Base-by-base conservation (phyloP, 2,888 invertebrate genomes). In the Eupithecia insigniata region DNA sequence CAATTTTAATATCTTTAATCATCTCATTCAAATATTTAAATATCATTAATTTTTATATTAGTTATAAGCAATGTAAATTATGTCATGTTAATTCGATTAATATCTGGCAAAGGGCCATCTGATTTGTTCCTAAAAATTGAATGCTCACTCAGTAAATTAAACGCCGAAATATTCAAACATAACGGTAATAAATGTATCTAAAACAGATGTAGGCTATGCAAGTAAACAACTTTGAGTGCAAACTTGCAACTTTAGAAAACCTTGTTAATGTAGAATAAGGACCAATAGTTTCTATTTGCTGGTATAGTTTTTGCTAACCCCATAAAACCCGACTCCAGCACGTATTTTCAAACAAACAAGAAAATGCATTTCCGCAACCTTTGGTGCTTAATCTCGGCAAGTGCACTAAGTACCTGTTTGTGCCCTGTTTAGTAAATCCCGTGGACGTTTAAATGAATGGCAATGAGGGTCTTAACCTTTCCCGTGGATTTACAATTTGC, bases 381-480 rank as follows among this genome's bases (percentile, higher is more conserved):
- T 60, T 32, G 51, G 36, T 36, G 55, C 69, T 67, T 60, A 67
- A 67, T 67, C 61, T 68, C 61, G 36, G 36, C 61, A 68, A 69
- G 75, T 71, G 75, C 71, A 64, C 66, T 77, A 75, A 78, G 76
- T 77, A 70, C 68, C 39, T 75, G 78, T 66, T 73, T 73, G 70
- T 73, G 70, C 39, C 30, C 67, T 70, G 70, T 65, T 70, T 68
- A 61, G 70, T 77, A 79, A 79, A 79, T 75, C 76, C 71, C 65
- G 72, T 72, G 66, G 72, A 69, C 68, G 71, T 66, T 69, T 75
- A 75, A 74, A 75, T 67, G 58, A 76, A 79, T 78, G 74, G 66
- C 74, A 76, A 79, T 76, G 76, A 78, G 75, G 74, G 75, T 72
- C 68, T 78, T 79, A 76, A 76, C 75, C 75, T 79, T 72, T 72